phyloP scores from a whole-genome alignment of 2,113 vertebrate species.

The Smithornis capensis region DNA sequence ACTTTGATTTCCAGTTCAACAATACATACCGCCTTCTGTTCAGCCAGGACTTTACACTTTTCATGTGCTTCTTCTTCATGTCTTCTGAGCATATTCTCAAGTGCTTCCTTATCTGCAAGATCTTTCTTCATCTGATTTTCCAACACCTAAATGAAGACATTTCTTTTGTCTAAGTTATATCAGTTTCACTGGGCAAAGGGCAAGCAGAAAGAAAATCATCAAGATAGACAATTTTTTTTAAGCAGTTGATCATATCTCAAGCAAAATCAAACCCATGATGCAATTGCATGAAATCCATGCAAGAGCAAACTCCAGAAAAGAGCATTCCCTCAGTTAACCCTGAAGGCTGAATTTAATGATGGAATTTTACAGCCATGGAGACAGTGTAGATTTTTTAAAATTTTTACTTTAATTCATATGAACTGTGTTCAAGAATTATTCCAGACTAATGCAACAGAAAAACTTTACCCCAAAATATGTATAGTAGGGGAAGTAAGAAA shows the following conservation, averaged over 20 bases:
- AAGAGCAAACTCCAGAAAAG: not conserved
- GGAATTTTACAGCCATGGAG: not conserved
- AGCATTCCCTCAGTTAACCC: not conserved
- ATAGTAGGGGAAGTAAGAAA: not conserved
- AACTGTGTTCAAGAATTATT: not conserved
- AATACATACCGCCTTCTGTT: slow-evolving; percentile 92
- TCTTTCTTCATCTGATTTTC: slow-evolving; percentile 98
- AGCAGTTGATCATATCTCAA: not conserved
- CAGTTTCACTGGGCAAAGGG: slow-evolving; percentile 21
- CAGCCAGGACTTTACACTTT: slow-evolving; percentile 92
- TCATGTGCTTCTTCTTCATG: slow-evolving; percentile 93
- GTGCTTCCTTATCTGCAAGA: slow-evolving; percentile 91
- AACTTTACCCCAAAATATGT: not conserved
- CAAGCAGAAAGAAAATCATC: slow-evolving; percentile 37
- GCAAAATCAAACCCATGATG: not conserved
- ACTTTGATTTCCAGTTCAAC: not conserved
- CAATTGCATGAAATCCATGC: not conserved
- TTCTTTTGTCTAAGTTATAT: slow-evolving; percentile 33
- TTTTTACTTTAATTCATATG: not conserved
- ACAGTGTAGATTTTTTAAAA: not conserved
- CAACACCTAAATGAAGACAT: slow-evolving; percentile 81
- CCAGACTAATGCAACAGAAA: not conserved
- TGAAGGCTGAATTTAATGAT: not conserved
- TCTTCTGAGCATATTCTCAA: slow-evolving; percentile 90
- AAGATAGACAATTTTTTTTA: not conserved